Percentiles rank a stretch among this genome's conserved stretches.
These are phyloP conservation scores for Plebejus melissa DNA, from an alignment of 2,888 invertebrate species.

Conservation along the genomic window DNA sequence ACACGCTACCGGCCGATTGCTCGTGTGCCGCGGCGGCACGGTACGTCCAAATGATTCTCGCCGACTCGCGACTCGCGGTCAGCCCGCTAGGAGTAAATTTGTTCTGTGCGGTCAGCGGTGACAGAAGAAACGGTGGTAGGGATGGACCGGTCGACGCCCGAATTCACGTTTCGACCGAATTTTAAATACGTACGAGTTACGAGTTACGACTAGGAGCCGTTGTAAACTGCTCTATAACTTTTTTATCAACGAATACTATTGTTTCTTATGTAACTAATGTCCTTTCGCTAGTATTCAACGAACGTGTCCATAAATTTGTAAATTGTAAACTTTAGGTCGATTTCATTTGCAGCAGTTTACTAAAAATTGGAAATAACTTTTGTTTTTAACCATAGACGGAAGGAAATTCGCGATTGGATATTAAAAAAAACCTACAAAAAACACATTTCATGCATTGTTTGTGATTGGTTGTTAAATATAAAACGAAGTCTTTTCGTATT, in stretches of 20 bases:
- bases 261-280: not conserved
- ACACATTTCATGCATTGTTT: not conserved
- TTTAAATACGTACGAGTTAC: constrained; percentile 42
- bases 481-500: not conserved
- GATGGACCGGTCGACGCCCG: constrained; percentile 78
- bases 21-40: constrained; percentile 57
- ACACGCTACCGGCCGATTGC: constrained; percentile 49
- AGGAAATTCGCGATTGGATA: not conserved
- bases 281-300: not conserved
- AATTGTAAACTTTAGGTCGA: not conserved
- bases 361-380: constrained; percentile 7
- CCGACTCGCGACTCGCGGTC: constrained; percentile 45
- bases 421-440: not conserved
- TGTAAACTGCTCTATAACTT: not conserved
- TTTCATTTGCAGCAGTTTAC: not conserved
- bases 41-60: constrained; percentile 69
- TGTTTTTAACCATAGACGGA: constrained; percentile 13
- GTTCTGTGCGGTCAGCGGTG: constrained; percentile 38
- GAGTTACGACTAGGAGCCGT: constrained; percentile 32
- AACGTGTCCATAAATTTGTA: not conserved
- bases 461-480: constrained; percentile 11
- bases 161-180: constrained; percentile 57
- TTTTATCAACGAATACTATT: too few relatives aligned
- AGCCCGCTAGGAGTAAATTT: too few relatives aligned
- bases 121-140: constrained; percentile 66